phyloP scores from a whole-genome alignment of 2,797 vertebrate species.

The Acridotheres tristis region DNA sequence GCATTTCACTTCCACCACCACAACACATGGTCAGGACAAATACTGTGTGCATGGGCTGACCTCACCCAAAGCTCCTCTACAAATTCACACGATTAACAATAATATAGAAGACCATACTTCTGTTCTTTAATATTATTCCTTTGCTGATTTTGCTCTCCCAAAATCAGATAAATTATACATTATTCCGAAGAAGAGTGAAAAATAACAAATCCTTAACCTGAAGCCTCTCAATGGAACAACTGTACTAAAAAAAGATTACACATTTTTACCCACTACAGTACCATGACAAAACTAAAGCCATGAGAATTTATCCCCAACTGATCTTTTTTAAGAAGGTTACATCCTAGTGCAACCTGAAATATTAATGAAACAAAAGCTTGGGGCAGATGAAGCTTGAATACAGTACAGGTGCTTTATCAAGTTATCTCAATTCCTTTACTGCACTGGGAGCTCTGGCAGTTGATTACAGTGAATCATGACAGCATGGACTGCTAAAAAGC shows the following conservation, averaged over 20 bases:
- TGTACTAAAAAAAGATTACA: background rate
- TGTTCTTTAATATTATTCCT: background rate
- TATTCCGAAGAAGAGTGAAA: background rate
- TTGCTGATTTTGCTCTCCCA: background rate
- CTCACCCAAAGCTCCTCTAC: background rate
- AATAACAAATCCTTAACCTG: background rate
- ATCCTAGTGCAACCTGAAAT: background rate
- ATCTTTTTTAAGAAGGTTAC: background rate
- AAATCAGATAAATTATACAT: background rate
- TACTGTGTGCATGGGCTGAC: accelerated
- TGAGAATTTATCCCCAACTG: background rate
- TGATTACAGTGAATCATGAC: slow-evolving; percentile 25
- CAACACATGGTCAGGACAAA: background rate
- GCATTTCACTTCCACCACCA: background rate
- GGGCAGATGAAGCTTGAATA: background rate
- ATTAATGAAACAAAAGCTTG: background rate
- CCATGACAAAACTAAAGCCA: background rate
- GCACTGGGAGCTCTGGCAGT: background rate
- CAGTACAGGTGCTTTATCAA: background rate
- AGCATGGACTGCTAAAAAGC: background rate
- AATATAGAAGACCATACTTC: background rate
- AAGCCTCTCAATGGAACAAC: background rate
- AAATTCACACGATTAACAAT: background rate
- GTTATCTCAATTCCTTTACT: slow-evolving; percentile 27
- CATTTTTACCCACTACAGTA: background rate